Evolutionary conservation across 2,113 vertebrate species (phyloP), one percentile per base, ranked within the genome.

Genomic region (Thryonomys swinderianus): DNA sequence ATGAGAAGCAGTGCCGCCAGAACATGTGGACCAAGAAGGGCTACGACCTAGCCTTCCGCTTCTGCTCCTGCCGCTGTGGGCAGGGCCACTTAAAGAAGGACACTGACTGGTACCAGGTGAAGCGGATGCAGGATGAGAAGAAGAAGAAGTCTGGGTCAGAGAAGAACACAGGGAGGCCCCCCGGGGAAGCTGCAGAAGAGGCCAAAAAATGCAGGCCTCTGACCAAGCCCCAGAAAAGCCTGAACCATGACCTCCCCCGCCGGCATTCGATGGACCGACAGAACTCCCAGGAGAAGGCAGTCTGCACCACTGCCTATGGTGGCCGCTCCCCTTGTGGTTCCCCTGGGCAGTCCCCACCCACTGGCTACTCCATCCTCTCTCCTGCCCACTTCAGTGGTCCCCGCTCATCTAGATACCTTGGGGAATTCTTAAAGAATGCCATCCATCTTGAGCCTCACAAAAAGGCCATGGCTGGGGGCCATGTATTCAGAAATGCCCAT

Each of bases 1-100:
- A 99, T 0, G 99, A 99, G 98, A 99, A 99, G 98, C 99, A 99
- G 98, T 99, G 99, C 98, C 98, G 99, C 81, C 99, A 99, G 97
- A 99, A 99, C 98, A 99, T 99, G 99, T 99, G 99, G 99, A 99
- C 99, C 78, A 99, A 99, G 98, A 99, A 99, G 96, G 99, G 99
- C 80, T 99, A 99, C 0, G 99, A 99, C 98, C 97, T 99, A 97
- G 99, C 99, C 95, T 99, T 99, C 97, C 99, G 99, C 85, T 99
- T 99, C 98, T 99, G 99, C 97, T 99, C 99, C 74, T 99, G 99
- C 97, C 99, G 99, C 66, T 99, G 99, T 0, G 99, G 99, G 7
- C 99, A 99, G 97, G 99, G 99, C 42, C 99, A 99, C 96, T 96
- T 99, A 8, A 99, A 99, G 98, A 99, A 99, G 95, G 99, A 99